These are phyloP conservation scores for Stramonita haemastoma DNA, from an alignment of 2,888 invertebrate genomes.

Conservation along the genomic window DNA sequence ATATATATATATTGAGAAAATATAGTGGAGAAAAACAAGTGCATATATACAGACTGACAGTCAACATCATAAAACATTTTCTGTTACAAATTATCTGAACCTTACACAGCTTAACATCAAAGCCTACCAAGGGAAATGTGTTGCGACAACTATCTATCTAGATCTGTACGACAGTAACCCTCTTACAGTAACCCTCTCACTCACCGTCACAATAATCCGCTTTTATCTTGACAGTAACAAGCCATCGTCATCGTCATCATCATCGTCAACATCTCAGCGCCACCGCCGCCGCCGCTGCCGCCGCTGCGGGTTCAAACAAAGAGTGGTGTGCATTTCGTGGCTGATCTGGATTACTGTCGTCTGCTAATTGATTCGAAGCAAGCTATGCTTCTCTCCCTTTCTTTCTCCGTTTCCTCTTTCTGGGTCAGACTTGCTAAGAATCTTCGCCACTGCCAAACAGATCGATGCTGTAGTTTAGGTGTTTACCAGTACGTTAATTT, in stretches of 20 bases:
- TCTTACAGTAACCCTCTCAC: background rate
- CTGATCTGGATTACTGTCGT: conserved; percentile 15
- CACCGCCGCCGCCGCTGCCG: background rate
- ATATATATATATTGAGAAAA: too few species aligned
- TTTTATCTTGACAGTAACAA: background rate
- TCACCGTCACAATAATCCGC: background rate
- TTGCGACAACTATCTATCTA: too few species aligned
- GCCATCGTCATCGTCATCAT: too few species aligned
- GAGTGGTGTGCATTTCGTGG: background rate
- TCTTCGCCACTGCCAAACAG: background rate
- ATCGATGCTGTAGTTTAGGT: background rate
- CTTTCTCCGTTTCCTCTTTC: background rate
- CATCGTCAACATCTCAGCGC: too few species aligned
- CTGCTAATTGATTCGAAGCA: background rate
- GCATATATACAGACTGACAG: too few species aligned
- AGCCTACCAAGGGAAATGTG: too few species aligned
- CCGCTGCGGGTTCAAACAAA: background rate
- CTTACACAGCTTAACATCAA: too few species aligned
- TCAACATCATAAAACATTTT: too few species aligned
- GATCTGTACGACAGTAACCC: too few species aligned
- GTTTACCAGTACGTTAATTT: background rate
- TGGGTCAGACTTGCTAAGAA: background rate
- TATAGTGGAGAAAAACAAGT: too few species aligned
- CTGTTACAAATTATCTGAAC: too few species aligned
- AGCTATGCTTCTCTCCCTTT: conserved; percentile 15